A percentile compares a stretch with the other conserved stretches of the same genome.
phyloP scores from a whole-genome alignment of 2,113 vertebrate species.

The Otus sunia region DNA sequence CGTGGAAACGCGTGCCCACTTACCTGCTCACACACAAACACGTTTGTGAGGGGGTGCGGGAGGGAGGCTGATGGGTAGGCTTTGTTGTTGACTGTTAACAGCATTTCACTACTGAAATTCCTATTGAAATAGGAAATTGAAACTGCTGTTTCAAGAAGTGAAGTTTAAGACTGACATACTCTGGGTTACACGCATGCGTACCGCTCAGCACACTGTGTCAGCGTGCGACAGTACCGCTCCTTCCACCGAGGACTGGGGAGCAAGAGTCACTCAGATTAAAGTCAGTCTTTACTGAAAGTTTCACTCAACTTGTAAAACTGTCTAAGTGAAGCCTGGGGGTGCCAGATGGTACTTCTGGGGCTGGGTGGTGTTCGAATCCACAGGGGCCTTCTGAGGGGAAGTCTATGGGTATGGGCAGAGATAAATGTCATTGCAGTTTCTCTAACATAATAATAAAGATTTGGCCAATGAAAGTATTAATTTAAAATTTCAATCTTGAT shows the following conservation, averaged over 20 bases:
- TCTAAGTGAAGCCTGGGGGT: background rate
- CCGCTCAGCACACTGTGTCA: background rate
- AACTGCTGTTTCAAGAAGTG: background rate
- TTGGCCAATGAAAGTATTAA: background rate
- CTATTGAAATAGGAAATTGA: too few relatives aligned
- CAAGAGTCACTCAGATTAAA: background rate
- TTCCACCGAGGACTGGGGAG: background rate
- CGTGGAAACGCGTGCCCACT: fast-evolving
- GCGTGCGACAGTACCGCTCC: fast-evolving
- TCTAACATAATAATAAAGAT: background rate
- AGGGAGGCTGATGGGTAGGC: background rate
- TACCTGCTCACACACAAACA: background rate
- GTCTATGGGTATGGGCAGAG: background rate
- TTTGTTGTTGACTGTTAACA: background rate
- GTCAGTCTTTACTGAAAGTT: background rate
- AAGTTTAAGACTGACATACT: background rate
- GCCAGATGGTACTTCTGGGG: background rate
- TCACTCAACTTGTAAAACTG: background rate
- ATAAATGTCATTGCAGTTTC: background rate
- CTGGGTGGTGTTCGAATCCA: background rate
- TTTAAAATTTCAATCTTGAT: background rate
- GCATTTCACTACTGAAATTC: background rate
- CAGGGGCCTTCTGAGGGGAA: background rate
- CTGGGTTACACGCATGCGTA: fast-evolving
- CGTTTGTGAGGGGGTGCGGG: background rate